Conservation (phyloP, 1,140 invertebrate species). For the Papilio aristodemus region DNA sequence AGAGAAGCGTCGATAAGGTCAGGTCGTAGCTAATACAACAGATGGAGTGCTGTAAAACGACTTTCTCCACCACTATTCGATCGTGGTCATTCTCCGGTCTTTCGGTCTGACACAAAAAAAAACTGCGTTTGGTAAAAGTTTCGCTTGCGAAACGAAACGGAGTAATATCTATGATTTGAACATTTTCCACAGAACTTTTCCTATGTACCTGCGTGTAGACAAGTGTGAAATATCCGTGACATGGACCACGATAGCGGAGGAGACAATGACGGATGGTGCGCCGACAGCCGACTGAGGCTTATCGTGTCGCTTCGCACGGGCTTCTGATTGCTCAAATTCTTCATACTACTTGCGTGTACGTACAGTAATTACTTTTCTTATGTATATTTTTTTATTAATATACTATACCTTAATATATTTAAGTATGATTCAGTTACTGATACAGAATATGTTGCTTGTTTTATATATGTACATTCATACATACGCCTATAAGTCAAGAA, state of each 20-base stretch:
- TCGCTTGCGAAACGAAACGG: background rate
- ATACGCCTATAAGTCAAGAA: too few relatives aligned
- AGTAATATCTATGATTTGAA: background rate
- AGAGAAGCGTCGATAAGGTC: too few relatives aligned
- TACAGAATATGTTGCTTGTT: too few relatives aligned
- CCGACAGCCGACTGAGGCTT: background rate
- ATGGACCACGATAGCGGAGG: conserved; percentile 7
- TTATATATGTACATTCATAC: too few relatives aligned
- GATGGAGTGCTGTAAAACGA: too few relatives aligned
- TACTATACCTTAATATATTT: too few relatives aligned
- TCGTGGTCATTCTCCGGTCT: too few relatives aligned
- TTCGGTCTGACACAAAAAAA: background rate
- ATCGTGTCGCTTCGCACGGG: background rate
- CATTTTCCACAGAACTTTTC: background rate
- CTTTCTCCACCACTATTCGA: too few relatives aligned
- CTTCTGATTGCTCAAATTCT: background rate
- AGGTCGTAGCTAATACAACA: too few relatives aligned
- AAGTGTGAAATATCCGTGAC: conserved; percentile 15
- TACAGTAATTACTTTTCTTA: background rate
- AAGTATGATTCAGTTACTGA: too few relatives aligned
- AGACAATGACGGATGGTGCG: conserved; percentile 3
- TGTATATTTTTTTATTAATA: too few relatives aligned
- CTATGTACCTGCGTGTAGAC: background rate
- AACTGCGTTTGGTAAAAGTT: background rate
- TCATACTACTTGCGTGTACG: background rate